Evolutionary conservation across 1,140 invertebrate species (phyloP).

Genomic region (Heliconius himera): DNA sequence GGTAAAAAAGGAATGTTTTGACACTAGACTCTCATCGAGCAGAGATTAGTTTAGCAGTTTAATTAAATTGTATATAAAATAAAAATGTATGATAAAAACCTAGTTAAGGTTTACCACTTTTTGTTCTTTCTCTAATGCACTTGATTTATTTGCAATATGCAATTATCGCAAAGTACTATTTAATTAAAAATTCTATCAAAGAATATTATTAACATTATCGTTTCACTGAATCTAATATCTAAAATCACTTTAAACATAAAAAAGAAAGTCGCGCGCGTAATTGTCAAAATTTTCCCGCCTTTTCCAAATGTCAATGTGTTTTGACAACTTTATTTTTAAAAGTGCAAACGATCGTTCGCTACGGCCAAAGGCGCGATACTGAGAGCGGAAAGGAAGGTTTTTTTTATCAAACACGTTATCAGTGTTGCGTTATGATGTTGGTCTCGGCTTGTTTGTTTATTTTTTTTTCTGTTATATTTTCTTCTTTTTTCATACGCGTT

Average conservation of each 20-base stretch:
- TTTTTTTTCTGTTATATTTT: constrained; percentile 3
- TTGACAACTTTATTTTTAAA: background rate
- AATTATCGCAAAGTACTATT: background rate
- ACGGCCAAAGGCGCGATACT: background rate
- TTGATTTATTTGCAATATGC: background rate
- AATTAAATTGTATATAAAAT: too few species aligned
- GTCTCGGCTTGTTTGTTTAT: constrained; percentile 2
- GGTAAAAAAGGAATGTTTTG: too few species aligned
- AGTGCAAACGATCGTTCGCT: background rate
- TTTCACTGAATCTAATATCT: too few species aligned
- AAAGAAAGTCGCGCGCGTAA: background rate
- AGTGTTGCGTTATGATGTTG: background rate
- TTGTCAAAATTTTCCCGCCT: background rate
- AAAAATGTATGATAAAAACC: background rate
- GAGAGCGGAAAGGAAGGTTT: background rate
- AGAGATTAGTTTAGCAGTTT: too few species aligned
- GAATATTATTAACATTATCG: background rate
- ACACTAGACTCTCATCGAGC: too few species aligned
- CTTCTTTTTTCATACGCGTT: background rate
- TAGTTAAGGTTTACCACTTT: too few species aligned
- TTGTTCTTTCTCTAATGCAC: background rate
- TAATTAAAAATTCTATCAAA: background rate
- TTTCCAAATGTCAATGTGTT: background rate
- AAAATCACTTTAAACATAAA: background rate
- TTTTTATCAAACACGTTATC: constrained; percentile 5